These are phyloP conservation scores for Cossypha polioptera DNA, from an alignment of 2,797 vertebrate species.

Conservation along the genomic window DNA sequence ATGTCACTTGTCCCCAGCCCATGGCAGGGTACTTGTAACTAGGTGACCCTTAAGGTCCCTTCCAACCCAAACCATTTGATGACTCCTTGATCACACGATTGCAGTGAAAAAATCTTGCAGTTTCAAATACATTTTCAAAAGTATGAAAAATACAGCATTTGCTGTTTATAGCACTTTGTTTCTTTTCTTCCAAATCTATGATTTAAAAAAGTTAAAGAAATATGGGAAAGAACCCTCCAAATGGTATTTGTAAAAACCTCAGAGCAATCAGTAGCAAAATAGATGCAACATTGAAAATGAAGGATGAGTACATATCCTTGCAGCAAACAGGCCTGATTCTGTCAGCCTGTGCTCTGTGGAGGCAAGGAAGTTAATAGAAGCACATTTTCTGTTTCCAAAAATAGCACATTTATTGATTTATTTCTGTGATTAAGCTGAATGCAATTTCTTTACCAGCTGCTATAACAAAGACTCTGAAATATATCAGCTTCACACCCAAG, in stretches of 20 bases:
- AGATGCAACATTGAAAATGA: constrained; percentile 57
- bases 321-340: background rate
- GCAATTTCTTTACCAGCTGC: background rate
- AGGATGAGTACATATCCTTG: background rate
- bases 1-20: background rate
- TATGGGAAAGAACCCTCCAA: constrained; percentile 54
- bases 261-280: constrained; percentile 42
- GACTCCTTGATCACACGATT: background rate
- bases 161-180: background rate
- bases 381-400: background rate
- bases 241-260: constrained; percentile 52
- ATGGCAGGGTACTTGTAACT: background rate
- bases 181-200: constrained; percentile 30
- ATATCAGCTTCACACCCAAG: background rate
- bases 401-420: background rate
- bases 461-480: background rate
- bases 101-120: background rate
- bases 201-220: constrained; percentile 23
- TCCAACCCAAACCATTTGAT: background rate
- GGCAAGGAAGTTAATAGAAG: background rate
- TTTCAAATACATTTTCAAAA: background rate
- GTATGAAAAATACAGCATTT: background rate
- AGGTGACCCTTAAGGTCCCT: background rate
- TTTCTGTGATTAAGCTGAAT: background rate
- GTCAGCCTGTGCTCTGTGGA: background rate